Evolutionary conservation across 1,140 invertebrate genomes (phyloP).

Genomic region (Drosophila littoralis): DNA sequence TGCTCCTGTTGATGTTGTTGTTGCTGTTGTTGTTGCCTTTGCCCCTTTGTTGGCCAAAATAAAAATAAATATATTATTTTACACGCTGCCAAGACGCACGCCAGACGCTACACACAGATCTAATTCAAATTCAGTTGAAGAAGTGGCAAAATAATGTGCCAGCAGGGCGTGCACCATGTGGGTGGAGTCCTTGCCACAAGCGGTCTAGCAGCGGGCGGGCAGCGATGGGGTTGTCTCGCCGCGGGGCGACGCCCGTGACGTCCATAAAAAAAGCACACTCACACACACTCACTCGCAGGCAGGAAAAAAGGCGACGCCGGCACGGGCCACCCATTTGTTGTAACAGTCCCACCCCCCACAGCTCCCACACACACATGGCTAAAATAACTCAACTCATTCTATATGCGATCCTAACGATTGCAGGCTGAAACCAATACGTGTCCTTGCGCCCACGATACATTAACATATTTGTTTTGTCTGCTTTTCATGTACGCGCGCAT

Average conservation of each 20-base stretch:
- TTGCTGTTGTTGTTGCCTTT: constrained; percentile 33
- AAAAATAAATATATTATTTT: constrained; percentile 84
- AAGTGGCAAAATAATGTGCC: constrained; percentile 82
- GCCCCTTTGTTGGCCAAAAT: constrained; percentile 53
- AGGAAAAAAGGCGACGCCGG: constrained; percentile 72
- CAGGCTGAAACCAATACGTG: constrained; percentile 78
- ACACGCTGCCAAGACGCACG: constrained; percentile 76
- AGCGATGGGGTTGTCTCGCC: constrained; percentile 54
- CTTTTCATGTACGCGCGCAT: constrained; percentile 13
- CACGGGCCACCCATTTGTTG: constrained; percentile 79
- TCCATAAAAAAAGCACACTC: constrained; percentile 61
- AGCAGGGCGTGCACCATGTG: constrained; percentile 72
- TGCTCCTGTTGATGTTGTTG: constrained; percentile 20
- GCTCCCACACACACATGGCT: neutral
- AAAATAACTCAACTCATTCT: constrained; percentile 57
- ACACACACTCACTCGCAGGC: constrained; percentile 40
- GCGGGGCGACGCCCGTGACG: constrained; percentile 73
- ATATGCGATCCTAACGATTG: constrained; percentile 71
- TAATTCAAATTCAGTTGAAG: constrained; percentile 84
- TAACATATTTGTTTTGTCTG: constrained; percentile 82
- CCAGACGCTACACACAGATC: constrained; percentile 78
- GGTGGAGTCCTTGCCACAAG: constrained; percentile 44
- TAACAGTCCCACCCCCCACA: constrained; percentile 19
- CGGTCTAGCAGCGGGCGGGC: neutral
- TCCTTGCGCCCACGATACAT: constrained; percentile 63